Percentiles rank a stretch among this genome's conserved stretches.
Evolutionary conservation across 2,113 vertebrate genomes (phyloP).

Genomic region (Furnarius figulus): DNA sequence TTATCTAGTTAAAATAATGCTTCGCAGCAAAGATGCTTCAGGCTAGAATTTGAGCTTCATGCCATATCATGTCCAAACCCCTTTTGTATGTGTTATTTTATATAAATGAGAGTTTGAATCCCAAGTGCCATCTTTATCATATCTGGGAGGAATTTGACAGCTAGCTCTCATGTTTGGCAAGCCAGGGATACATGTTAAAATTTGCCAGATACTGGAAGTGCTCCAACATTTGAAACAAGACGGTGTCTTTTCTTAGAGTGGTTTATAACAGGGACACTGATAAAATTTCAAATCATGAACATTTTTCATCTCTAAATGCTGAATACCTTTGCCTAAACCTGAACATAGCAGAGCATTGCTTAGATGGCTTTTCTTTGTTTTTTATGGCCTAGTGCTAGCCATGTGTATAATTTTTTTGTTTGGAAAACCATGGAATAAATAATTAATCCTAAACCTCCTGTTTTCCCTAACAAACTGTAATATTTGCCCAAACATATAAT

Average conservation of each 20-base stretch:
- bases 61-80: neutral
- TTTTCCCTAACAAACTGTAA: neutral
- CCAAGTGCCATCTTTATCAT: conserved; percentile 60
- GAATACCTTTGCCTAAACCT: conserved; percentile 67
- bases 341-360: conserved; percentile 67
- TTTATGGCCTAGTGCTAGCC: neutral
- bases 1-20: conserved; percentile 4
- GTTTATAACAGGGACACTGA: conserved; percentile 70
- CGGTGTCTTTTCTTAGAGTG: conserved; percentile 53
- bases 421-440: neutral
- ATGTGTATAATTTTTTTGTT: neutral
- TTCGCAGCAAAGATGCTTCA: conserved; percentile 60
- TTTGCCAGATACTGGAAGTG: conserved; percentile 70
- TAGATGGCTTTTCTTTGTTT: conserved; percentile 23
- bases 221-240: conserved; percentile 57
- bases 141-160: conserved; percentile 69
- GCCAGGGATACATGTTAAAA: conserved; percentile 61
- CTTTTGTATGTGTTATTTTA: conserved; percentile 55
- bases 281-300: conserved; percentile 50
- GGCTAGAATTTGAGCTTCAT: conserved; percentile 9
- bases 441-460: neutral
- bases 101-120: conserved; percentile 46
- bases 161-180: conserved; percentile 60
- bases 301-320: conserved; percentile 70
- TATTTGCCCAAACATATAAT: neutral